These are phyloP conservation scores for Drosophila varians DNA, from an alignment of 1,140 invertebrate species.

Conservation along the genomic window DNA sequence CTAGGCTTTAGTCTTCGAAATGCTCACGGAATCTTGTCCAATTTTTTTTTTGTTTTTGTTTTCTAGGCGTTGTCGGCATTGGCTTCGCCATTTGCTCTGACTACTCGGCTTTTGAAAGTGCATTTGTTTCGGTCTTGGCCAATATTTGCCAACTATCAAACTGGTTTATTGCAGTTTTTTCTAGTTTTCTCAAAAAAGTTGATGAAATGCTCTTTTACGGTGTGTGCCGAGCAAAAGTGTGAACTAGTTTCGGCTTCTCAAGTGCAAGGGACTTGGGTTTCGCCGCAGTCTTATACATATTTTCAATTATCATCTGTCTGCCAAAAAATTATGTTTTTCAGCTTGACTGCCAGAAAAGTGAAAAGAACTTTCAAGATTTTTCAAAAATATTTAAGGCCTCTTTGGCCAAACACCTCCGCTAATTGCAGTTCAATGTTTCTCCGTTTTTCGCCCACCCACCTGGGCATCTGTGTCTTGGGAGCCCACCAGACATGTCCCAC, in stretches of 20 bases:
- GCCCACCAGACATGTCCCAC: constrained; percentile 42
- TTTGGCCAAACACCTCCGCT: background rate
- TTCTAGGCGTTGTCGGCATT: constrained; percentile 28
- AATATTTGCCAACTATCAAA: constrained; percentile 51
- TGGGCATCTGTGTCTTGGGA: constrained; percentile 20
- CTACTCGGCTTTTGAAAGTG: constrained; percentile 43
- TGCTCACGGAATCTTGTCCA: constrained; percentile 27
- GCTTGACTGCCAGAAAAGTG: background rate
- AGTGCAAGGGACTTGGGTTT: constrained; percentile 34
- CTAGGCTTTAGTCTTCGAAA: constrained; percentile 31
- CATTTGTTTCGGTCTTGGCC: constrained; percentile 50
- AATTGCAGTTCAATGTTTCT: constrained; percentile 45
- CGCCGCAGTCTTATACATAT: background rate
- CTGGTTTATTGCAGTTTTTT: constrained; percentile 42
- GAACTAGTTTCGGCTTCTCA: constrained; percentile 21
- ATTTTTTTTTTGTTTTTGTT: constrained; percentile 15
- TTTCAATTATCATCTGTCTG: background rate
- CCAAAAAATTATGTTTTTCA: background rate
- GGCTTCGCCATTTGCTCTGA: constrained; percentile 35
- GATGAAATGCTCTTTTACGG: constrained; percentile 47
- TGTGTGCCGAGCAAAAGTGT: background rate
- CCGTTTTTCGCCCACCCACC: constrained; percentile 42
- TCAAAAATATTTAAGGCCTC: background rate
- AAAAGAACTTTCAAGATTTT: background rate
- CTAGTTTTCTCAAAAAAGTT: constrained; percentile 26